These are phyloP conservation scores for Rousettus leschenaultii DNA, from an alignment of 2,113 vertebrate species.

Conservation along the genomic window DNA sequence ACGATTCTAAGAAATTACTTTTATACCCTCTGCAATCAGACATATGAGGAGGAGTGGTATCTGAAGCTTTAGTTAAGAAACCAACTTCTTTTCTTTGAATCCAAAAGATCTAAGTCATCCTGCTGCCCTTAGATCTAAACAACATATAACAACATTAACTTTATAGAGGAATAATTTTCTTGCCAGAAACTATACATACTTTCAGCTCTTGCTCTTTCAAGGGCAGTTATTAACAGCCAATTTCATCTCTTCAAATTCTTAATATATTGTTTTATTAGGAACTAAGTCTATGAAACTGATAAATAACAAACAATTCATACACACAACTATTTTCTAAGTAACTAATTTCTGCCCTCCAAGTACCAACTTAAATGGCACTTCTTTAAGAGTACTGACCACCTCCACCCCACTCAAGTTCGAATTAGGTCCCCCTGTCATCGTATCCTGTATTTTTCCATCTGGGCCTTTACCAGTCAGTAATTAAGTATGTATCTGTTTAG, in stretches of 20 bases:
- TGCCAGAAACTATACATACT: neutral
- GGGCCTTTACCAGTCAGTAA: neutral
- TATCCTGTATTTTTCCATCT: neutral
- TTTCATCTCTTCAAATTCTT: conserved; percentile 5
- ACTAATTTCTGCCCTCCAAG: neutral
- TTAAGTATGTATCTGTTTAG: neutral
- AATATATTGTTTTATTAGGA: neutral
- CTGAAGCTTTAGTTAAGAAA: neutral
- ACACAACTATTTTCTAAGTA: neutral
- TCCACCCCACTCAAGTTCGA: neutral
- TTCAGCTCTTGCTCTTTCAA: neutral
- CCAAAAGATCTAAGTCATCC: neutral
- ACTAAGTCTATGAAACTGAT: neutral
- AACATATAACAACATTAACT: neutral
- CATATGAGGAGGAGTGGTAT: neutral
- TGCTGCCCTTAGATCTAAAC: neutral
- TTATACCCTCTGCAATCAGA: neutral
- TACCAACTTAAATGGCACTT: neutral
- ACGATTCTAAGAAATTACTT: neutral
- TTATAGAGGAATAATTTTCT: neutral
- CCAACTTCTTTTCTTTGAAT: neutral
- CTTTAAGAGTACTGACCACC: neutral
- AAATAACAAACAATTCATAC: neutral
- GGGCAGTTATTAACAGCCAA: neutral
- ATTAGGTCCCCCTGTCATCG: neutral